These are phyloP conservation scores for Iguana delicatissima DNA, from an alignment of 2,797 vertebrate genomes.

Conservation along the genomic window DNA sequence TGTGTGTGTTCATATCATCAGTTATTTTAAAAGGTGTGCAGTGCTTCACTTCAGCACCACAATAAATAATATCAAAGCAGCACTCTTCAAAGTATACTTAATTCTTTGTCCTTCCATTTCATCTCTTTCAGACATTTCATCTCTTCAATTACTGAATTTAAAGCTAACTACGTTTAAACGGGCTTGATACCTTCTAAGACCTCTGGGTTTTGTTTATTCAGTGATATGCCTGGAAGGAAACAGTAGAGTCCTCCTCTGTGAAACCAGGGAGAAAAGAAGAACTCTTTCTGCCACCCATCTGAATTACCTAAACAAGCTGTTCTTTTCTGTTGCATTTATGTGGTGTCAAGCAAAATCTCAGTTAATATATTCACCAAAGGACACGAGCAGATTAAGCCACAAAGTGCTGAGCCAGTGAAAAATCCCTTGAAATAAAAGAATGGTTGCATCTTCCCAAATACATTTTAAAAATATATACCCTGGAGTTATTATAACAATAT, in stretches of 20 bases:
- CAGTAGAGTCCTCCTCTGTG: not conserved
- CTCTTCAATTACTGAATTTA: not conserved
- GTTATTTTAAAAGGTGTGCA: not conserved
- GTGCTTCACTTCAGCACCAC: not conserved
- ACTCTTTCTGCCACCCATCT: not conserved
- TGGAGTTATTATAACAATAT: not conserved
- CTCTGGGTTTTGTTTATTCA: not conserved
- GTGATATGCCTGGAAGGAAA: not conserved
- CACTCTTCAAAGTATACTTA: slow-evolving; percentile 21
- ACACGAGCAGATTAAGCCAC: not conserved
- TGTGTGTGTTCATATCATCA: not conserved
- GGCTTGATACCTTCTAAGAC: not conserved
- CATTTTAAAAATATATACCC: not conserved
- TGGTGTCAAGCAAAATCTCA: not conserved
- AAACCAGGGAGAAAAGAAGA: not conserved
- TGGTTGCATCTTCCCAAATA: not conserved
- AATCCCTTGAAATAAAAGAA: not conserved
- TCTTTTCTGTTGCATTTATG: not conserved
- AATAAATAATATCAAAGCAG: not conserved
- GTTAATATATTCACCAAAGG: not conserved
- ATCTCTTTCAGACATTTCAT: not conserved
- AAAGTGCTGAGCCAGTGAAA: not conserved
- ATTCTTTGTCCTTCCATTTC: not conserved
- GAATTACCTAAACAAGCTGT: not conserved
- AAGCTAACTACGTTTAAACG: slow-evolving; percentile 11